Evolutionary conservation across 2,888 invertebrate species (phyloP).

Genomic region (Lepidocyrtinus sp.): DNA sequence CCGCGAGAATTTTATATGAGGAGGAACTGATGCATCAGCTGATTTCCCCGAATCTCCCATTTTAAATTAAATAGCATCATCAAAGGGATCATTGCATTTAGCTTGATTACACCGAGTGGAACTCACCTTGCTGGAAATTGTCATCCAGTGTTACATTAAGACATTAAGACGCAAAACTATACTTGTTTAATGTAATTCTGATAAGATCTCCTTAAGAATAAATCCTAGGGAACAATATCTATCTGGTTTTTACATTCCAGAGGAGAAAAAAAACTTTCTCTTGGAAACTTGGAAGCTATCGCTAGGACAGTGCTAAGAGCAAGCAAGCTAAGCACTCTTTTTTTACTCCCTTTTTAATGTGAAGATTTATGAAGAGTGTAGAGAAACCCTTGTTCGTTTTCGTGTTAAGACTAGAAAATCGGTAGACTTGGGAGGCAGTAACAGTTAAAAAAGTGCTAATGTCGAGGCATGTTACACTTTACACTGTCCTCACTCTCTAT

Average conservation of each 20-base stretch:
- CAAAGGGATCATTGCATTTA: not conserved
- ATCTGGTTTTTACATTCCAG: not conserved
- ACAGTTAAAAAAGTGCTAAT: conserved; percentile 54
- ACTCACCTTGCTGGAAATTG: too few relatives aligned
- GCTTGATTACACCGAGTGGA: conserved; percentile 4
- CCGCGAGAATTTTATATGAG: not conserved
- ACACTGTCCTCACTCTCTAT: conserved; percentile 16
- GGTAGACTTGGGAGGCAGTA: conserved; percentile 18
- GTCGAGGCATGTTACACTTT: conserved; percentile 34
- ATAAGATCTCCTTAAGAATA: conserved; percentile 11
- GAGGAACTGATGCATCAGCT: conserved; percentile 8
- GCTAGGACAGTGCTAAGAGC: too few relatives aligned
- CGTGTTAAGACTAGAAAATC: conserved; percentile 20
- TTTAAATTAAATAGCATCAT: conserved; percentile 17
- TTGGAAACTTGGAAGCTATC: conserved; percentile 22
- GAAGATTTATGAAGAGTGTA: conserved; percentile 49
- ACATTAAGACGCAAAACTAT: not conserved
- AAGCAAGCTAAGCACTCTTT: conserved; percentile 48
- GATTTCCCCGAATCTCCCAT: not conserved
- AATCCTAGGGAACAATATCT: conserved; percentile 12
- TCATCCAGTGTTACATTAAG: not conserved
- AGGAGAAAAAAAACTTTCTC: not conserved
- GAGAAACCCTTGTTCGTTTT: conserved; percentile 19
- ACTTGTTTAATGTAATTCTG: conserved; percentile 8
- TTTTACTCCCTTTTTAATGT: conserved; percentile 45